These are phyloP conservation scores for Montipora efflorescens DNA, from an alignment of 64 coral and sea anemone species.

Conservation along the genomic window DNA sequence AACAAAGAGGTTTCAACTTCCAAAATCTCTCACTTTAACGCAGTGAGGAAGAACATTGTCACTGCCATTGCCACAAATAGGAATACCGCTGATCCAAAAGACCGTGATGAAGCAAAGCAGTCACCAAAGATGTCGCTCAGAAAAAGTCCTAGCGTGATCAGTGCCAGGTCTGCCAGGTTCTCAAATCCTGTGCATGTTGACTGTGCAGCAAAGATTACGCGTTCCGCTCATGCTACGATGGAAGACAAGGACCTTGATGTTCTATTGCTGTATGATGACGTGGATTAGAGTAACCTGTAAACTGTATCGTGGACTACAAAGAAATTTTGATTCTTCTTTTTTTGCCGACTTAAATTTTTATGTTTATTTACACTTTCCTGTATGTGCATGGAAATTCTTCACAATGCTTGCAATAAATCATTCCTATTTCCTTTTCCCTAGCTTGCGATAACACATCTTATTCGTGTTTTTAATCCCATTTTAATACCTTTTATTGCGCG, in stretches of 20 bases:
- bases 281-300: background rate
- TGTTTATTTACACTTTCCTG: background rate
- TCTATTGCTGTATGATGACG: background rate
- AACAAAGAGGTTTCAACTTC: background rate
- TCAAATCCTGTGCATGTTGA: background rate
- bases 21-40: background rate
- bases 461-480: too few species aligned
- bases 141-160: background rate
- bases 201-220: background rate
- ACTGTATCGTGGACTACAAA: background rate
- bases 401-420: background rate
- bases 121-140: background rate
- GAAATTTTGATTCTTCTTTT: too few species aligned
- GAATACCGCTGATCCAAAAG: background rate
- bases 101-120: background rate
- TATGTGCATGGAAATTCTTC: background rate
- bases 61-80: background rate
- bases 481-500: too few species aligned
- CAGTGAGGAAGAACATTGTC: too few species aligned
- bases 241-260: background rate
- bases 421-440: background rate
- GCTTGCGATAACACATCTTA: too few species aligned
- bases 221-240: background rate
- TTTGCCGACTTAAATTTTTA: too few species aligned
- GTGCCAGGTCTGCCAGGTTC: background rate